These are phyloP conservation scores for Ammospiza maritima DNA, from an alignment of 2,797 vertebrate genomes.

Conservation along the genomic window DNA sequence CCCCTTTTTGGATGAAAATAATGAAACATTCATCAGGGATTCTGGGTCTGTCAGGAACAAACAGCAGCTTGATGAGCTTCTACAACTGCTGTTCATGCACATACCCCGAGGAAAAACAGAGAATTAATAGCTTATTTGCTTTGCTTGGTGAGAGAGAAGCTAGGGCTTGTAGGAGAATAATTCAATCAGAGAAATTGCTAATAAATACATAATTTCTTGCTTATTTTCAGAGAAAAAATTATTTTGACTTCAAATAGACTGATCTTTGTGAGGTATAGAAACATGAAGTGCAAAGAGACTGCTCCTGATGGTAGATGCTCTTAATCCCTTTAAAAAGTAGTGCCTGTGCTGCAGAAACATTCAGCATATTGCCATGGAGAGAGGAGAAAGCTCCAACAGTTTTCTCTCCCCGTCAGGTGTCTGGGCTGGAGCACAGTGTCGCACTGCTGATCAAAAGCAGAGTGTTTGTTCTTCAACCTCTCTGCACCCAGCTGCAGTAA, in stretches of 20 bases:
- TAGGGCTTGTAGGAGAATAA: conserved; percentile 20
- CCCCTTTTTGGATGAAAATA: background rate
- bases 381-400: background rate
- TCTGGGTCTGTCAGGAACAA: conserved; percentile 23
- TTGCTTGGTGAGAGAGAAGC: conserved; percentile 32
- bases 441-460: conserved; percentile 28
- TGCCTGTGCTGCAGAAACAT: background rate
- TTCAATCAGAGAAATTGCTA: conserved; percentile 26
- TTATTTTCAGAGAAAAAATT: background rate
- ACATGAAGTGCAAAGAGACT: background rate
- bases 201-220: conserved; percentile 26
- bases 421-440: background rate
- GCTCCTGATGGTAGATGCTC: background rate
- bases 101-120: conserved; percentile 41
- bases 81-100: conserved; percentile 32
- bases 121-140: conserved; percentile 67
- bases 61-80: conserved; percentile 57
- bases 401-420: background rate
- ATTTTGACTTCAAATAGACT: background rate
- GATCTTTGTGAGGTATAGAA: background rate
- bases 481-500: background rate
- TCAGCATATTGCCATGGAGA: conserved; percentile 21
- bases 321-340: conserved; percentile 6
- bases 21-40: conserved; percentile 13
- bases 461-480: conserved; percentile 15